These are phyloP conservation scores for Rhodophaea formosa DNA, from an alignment of 2,888 invertebrate species.

Conservation along the genomic window DNA sequence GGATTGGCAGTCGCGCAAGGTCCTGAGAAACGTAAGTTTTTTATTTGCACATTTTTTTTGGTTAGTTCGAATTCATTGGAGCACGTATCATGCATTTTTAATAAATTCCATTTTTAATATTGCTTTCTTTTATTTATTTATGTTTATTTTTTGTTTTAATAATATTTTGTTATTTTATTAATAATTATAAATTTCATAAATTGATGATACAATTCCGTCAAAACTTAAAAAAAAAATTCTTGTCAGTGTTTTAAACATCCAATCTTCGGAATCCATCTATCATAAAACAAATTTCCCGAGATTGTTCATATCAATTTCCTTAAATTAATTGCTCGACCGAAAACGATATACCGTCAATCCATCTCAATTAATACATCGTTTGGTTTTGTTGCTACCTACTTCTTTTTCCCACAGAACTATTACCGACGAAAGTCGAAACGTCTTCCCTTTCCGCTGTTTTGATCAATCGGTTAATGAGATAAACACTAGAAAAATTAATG, in stretches of 20 bases:
- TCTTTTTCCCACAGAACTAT: not conserved
- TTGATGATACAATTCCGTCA: too few species aligned
- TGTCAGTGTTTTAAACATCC: too few species aligned
- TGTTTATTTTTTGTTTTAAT: not conserved
- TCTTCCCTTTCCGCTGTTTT: not conserved
- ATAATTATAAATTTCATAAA: not conserved
- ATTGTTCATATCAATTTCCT: not conserved
- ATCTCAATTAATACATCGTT: not conserved
- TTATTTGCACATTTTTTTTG: slow-evolving; percentile 5
- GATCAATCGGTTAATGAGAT: not conserved
- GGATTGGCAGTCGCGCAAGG: slow-evolving; percentile 48
- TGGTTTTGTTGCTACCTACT: not conserved
- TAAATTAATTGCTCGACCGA: not conserved
- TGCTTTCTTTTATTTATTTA: not conserved
- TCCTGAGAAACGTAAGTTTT: slow-evolving; percentile 59
- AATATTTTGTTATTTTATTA: not conserved
- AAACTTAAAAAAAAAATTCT: too few species aligned
- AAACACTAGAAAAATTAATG: too few species aligned
- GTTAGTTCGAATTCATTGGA: not conserved
- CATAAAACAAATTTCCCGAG: not conserved
- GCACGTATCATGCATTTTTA: slow-evolving; percentile 2
- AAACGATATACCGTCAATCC: not conserved
- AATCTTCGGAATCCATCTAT: too few species aligned
- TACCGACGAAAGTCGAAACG: not conserved
- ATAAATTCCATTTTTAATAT: not conserved